A percentile compares a stretch with the other conserved stretches of the same genome.
These are phyloP conservation scores for Orcinus orca DNA, from an alignment of 2,113 vertebrate species.

Conservation along the genomic window DNA sequence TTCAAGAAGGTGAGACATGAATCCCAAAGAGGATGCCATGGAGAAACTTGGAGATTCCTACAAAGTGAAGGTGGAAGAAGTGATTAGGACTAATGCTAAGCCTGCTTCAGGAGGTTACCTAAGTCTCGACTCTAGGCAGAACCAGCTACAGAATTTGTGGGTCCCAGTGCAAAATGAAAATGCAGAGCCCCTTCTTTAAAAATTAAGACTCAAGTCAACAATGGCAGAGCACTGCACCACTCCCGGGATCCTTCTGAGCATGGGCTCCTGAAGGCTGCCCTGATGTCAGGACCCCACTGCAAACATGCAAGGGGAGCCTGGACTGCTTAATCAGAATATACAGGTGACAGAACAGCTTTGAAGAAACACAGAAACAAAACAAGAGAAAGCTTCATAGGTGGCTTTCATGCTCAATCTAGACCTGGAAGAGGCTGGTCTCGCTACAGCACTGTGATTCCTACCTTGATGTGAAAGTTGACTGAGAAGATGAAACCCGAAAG, in stretches of 20 bases:
- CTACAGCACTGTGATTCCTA: not conserved
- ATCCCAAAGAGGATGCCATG: not conserved
- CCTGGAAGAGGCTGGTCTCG: not conserved
- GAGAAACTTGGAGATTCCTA: not conserved
- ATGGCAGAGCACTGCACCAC: fast-evolving
- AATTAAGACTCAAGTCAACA: not conserved
- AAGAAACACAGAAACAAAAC: not conserved
- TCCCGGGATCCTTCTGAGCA: not conserved
- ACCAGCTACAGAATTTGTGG: not conserved
- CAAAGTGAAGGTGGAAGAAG: not conserved
- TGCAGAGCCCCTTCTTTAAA: not conserved
- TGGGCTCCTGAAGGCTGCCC: fast-evolving
- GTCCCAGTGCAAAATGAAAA: not conserved
- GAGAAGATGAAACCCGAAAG: not conserved
- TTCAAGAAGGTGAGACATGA: not conserved
- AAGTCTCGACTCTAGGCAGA: not conserved
- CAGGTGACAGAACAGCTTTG: not conserved
- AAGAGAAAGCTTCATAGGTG: not conserved
- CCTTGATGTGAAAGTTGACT: not conserved
- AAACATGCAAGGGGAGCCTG: not conserved
- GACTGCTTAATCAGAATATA: not conserved
- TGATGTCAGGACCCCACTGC: not conserved
- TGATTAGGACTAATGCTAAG: not conserved
- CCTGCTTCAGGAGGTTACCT: not conserved
- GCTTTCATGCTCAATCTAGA: not conserved